Base-by-base conservation (phyloP, 1,140 invertebrate species). In the Papilio polyxenes region DNA sequence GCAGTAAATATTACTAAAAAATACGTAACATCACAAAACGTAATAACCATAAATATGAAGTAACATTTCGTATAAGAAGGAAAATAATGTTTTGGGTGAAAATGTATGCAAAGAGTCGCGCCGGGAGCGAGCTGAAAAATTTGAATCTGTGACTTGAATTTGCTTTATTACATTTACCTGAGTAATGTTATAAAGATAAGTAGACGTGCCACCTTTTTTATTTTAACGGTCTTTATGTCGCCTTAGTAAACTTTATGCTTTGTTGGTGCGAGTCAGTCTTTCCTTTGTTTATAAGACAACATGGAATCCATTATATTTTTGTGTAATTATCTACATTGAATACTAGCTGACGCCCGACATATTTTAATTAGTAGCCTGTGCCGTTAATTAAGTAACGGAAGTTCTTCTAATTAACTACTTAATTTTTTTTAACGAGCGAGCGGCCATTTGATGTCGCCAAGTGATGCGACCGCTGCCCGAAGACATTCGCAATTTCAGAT, bases 121-220 rank as follows among this genome's bases (percentile, higher is more conserved):
- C 10, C 31, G 65, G 65, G 65, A 37, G 23, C 65, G 31, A 37
- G 11, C 31, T 72, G 65, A 72, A 72, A 72, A 72, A 72, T 72
- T 72, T 72, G 65, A 72, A 72, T 72, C 65, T 72, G 65, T 72
- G 65, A 72, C 65, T 72, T 72, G 65, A 72, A 72, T 72, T 72
- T 72, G 65, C 65, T 72, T 72, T 72, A 72, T 72, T 31, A 65
- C 62, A 65, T 65, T 65, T 72, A 72, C 65, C 65, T 72, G 65
- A 72, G 65, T 72, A 72, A 72, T 37, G 65, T 72, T 72, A 37
- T 72, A 37, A 11, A 72, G 23, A 72, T 72, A 72, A 72, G 37
- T 72, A 72, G 65, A 72, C 31, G 65, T 13, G 15, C 23, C 23
- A 72, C 11, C 7, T 40, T 72, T 72, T 72, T 72, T 65, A 65